Percentiles rank a stretch among this genome's conserved stretches.
phyloP scores from a whole-genome alignment of 2,888 invertebrate genomes.

The Aleiodes testaceus region DNA sequence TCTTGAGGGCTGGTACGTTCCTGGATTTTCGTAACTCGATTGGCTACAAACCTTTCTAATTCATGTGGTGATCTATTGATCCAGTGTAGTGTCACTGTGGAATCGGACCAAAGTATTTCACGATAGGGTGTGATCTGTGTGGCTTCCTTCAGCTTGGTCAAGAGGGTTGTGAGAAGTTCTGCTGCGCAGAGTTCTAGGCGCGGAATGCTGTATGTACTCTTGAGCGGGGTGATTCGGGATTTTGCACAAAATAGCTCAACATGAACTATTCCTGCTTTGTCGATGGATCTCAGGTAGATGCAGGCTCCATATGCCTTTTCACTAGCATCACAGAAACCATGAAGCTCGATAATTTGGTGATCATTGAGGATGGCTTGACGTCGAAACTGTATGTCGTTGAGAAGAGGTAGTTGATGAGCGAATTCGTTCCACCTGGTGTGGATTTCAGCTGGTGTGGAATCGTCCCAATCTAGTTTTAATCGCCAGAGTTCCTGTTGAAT shows the following conservation, averaged over 20 bases:
- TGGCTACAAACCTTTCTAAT: conserved; percentile 50
- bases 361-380: conserved; percentile 39
- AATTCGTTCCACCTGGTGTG: conserved; percentile 12
- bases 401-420: neutral
- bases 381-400: conserved; percentile 33
- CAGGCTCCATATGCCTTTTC: conserved; percentile 55
- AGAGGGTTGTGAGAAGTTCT: conserved; percentile 4
- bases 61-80: conserved; percentile 47
- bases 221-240: conserved; percentile 46
- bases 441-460: neutral
- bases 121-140: neutral
- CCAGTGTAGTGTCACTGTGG: conserved; percentile 51
- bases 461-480: conserved; percentile 43
- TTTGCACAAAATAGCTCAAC: conserved; percentile 48
- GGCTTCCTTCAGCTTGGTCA: conserved; percentile 5
- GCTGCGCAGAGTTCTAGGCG: conserved; percentile 44
- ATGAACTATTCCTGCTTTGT: neutral
- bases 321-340: conserved; percentile 56
- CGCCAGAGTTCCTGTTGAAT: conserved; percentile 4
- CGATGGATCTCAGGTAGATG: conserved; percentile 45
- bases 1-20: conserved; percentile 24
- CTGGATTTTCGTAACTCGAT: conserved; percentile 47
- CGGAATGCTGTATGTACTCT: conserved; percentile 33
- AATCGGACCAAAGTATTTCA: conserved; percentile 49
- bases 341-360: conserved; percentile 32